Evolutionary conservation across 2,113 vertebrate genomes (phyloP).

Genomic region (Catharus bicknelli): DNA sequence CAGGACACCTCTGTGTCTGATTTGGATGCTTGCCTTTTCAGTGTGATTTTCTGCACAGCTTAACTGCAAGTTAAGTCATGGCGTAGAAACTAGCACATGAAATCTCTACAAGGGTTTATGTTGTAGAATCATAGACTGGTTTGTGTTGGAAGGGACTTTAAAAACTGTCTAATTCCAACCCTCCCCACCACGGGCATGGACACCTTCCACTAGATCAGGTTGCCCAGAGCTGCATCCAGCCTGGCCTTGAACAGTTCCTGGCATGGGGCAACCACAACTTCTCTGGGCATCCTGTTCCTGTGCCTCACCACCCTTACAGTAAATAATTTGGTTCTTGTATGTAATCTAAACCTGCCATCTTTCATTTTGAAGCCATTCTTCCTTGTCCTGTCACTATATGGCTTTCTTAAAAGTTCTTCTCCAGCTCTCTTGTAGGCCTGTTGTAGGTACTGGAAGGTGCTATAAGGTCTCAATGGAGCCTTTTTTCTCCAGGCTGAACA

Average conservation of each 20-base stretch:
- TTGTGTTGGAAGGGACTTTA: neutral
- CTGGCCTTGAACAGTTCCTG: neutral
- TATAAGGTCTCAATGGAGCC: neutral
- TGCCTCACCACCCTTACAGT: neutral
- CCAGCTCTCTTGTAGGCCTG: neutral
- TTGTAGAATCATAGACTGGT: neutral
- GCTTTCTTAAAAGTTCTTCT: neutral
- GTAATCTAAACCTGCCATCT: neutral
- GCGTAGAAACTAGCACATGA: neutral
- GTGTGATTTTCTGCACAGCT: neutral
- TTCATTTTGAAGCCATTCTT: neutral
- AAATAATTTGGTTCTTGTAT: neutral
- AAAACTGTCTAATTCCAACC: neutral
- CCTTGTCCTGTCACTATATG: neutral
- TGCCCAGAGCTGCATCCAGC: neutral
- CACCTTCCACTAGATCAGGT: neutral
- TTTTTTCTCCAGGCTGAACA: neutral
- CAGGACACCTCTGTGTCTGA: neutral
- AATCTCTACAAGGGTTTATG: neutral
- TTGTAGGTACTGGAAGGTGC: neutral
- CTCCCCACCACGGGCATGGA: accelerated
- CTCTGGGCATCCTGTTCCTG: neutral
- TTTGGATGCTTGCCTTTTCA: neutral
- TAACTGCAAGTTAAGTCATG: neutral
- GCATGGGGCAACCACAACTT: neutral